Evolutionary conservation across 2,113 vertebrate species (phyloP).

Genomic region (Tricholaema leucomelas): DNA sequence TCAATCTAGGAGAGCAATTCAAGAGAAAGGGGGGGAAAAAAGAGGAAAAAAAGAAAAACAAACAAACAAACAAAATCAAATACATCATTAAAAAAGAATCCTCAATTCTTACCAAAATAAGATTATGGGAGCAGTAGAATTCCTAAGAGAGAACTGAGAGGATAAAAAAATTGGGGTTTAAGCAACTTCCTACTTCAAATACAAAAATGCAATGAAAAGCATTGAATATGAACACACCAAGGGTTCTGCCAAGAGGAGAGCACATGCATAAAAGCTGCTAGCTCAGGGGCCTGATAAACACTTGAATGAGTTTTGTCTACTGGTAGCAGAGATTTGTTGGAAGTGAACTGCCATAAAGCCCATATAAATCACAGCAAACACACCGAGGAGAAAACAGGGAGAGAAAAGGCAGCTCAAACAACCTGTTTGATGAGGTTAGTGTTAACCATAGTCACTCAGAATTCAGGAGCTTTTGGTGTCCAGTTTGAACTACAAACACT

Average conservation of each 20-base stretch:
- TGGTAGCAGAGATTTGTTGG: background rate
- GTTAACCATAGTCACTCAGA: background rate
- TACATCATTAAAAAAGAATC: conserved; percentile 22
- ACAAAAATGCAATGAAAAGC: background rate
- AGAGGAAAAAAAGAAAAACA: background rate
- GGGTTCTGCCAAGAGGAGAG: conserved; percentile 23
- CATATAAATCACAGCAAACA: background rate
- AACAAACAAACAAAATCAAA: conserved; percentile 42
- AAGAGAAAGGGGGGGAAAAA: background rate
- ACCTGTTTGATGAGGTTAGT: background rate
- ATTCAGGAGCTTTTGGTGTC: fast-evolving
- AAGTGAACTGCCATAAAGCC: background rate
- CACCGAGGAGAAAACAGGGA: background rate
- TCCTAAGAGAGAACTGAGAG: conserved; percentile 43
- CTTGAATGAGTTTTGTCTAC: background rate
- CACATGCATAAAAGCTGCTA: conserved; percentile 38
- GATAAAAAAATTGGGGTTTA: conserved; percentile 30
- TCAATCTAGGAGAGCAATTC: conserved; percentile 82
- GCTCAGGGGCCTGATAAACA: background rate
- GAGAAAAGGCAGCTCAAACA: background rate
- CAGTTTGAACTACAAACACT: background rate
- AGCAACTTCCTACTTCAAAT: background rate
- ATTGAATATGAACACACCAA: background rate
- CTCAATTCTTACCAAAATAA: conserved; percentile 52
- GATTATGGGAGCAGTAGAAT: conserved; percentile 14